Conservation (phyloP, 2,113 vertebrate genomes). For the Motacilla tschutschensis region DNA sequence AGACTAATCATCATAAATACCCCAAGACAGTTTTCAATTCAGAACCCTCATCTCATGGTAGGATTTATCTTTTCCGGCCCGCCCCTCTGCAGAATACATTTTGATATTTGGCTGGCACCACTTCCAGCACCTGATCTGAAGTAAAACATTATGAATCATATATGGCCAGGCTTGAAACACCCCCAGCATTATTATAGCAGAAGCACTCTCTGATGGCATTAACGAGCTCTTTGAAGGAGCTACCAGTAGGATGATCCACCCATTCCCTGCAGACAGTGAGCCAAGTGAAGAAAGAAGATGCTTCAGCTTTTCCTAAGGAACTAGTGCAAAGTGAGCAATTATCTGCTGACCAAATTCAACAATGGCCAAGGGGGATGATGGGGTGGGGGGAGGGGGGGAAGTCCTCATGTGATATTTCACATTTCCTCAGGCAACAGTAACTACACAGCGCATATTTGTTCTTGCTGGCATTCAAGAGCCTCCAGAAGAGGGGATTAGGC, state of each 20-base stretch:
- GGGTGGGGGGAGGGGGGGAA: fast-evolving
- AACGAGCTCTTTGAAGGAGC: neutral
- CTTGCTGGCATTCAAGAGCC: neutral
- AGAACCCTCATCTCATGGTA: neutral
- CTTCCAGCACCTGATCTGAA: constrained; percentile 4
- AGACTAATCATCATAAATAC: neutral
- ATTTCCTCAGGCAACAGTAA: neutral
- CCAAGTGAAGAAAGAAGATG: neutral
- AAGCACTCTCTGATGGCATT: neutral
- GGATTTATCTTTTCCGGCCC: neutral
- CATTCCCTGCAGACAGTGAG: neutral
- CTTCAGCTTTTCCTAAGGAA: neutral
- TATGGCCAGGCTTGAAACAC: neutral
- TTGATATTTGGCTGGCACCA: neutral
- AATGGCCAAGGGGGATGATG: neutral
- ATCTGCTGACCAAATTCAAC: fast-evolving
- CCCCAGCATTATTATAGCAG: neutral
- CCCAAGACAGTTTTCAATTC: neutral
- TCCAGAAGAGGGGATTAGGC: constrained; percentile 51
- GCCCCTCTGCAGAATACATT: neutral
- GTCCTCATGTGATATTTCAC: neutral
- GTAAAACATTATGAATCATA: constrained; percentile 7
- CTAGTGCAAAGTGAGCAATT: neutral
- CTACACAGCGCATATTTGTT: neutral
- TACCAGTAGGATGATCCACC: neutral